Base-by-base conservation (phyloP, 1,140 invertebrate species). In the Sweltsa coloradensis region DNA sequence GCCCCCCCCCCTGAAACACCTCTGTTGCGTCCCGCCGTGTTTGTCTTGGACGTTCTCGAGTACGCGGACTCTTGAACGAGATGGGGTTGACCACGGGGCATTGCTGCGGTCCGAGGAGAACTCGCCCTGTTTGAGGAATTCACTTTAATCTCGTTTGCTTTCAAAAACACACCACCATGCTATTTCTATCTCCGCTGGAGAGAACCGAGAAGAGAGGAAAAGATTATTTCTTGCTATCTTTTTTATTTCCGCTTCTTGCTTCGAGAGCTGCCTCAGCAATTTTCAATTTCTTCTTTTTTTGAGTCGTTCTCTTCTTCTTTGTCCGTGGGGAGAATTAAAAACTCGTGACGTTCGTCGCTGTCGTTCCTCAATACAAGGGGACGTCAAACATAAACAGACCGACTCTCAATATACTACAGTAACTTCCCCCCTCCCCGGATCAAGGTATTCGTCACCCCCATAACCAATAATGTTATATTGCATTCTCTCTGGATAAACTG, bases 321-420 rank as follows among this genome's bases (percentile, higher is more conserved):
- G 47, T 34, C 47, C 48, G 48, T 45, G 42, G 41, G 48, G 41
- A 50, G 48, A 45, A 50, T 50, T 50, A 50, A 46, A 50, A 50
- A 46, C 41, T 46, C 48, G 34, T 23, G 48, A 50, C 46, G 41
- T 48, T 36, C 27, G 22, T 45, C 46, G 9, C 36, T 27, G 34
- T 31, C 48, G 14, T 26, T 16, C 22, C 41, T 45, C 42, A 41
- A 39, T 50, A 45, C 41, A 41, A 37, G 34, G 34, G 34, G 23
- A 45, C 23, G 43, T 45, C 43, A 25, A 45, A 45, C 26, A 45
- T 22, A 45, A 21, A 31, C 25, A 45, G 25, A 44, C 24, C 27
- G 18, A 44, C 22, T 29, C 42, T 21, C n/a, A 40, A 23, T 13
- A 3, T 22, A 40, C 16, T 19, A 19, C 37, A n/a, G n/a, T n/a